Evolutionary conservation across 2,113 vertebrate genomes (phyloP), one percentile per base, ranked within the genome.

Genomic region (Manacus vitellinus): DNA sequence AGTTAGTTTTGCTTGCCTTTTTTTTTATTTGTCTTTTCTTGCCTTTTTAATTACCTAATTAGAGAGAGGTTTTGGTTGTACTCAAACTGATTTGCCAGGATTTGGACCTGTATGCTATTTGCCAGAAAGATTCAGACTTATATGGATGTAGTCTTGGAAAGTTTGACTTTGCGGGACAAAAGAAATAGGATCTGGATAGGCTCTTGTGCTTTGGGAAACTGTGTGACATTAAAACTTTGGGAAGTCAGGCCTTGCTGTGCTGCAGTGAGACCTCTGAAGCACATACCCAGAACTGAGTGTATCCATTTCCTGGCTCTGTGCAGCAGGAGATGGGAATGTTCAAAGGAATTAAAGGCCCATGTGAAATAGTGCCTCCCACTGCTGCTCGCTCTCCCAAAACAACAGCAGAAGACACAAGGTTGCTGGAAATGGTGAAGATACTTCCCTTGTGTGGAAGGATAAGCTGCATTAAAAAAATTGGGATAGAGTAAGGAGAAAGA

Each of bases 331-430:
- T 71, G 51, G 35, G 58, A 77, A 37, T 6, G 24, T 63, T 85
- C 43, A 37, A 25, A 73, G 63, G 49, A 91, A 54, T 86, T 70
- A 65, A 80, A 83, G 14, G 22, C 49, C 46, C 3, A 0, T 70
- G 63, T 74, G 93, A 76, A 77, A 49, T 20, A 54, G 35, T 80
- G 58, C 67, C 54, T 94, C 54, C 35, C 59, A 11, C 41, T 80
- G 65, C 59, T 4, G 5, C 63, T 86, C 2, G 0, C 63, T 54
- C 10, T 81, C 81, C 55, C 28, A 30, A 33, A 14, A 55, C 0
- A 0, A 21, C 71, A 85, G 59, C 66, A 55, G 62, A 51, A 87
- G 59, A 31, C 61, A 59, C 35, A 72, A 44, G 21, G 39, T 24
- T 78, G 30, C 66, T 87, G 51, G 56, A 89, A 91, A 87, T 25